These are phyloP conservation scores for Octomys mimax DNA, from an alignment of 2,797 vertebrate genomes.

Conservation along the genomic window DNA sequence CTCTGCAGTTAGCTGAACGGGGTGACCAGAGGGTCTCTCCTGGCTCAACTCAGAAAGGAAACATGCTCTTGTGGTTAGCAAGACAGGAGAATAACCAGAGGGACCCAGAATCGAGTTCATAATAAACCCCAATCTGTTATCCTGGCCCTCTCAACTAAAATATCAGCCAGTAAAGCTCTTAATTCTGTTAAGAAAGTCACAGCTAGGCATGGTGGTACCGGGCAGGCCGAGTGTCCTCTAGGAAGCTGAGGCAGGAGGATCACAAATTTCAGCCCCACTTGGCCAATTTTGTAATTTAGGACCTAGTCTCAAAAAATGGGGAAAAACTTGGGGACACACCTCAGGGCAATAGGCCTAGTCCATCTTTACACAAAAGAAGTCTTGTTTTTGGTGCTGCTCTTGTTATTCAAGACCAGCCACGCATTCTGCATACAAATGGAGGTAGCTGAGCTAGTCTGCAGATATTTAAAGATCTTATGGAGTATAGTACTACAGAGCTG, in stretches of 20 bases:
- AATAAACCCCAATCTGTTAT: not conserved
- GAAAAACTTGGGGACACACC: not conserved
- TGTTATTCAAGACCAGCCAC: not conserved
- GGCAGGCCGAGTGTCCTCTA: not conserved
- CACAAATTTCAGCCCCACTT: not conserved
- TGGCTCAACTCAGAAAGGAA: not conserved
- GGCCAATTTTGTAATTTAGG: not conserved
- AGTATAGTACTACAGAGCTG: not conserved
- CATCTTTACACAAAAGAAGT: not conserved
- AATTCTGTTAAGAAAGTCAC: not conserved
- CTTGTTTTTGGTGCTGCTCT: not conserved
- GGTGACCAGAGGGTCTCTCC: not conserved
- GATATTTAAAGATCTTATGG: conserved; percentile 24
- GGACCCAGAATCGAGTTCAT: not conserved
- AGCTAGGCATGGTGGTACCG: not conserved
- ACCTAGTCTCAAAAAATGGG: not conserved
- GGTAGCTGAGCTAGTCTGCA: not conserved
- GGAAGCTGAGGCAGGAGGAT: not conserved
- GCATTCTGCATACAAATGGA: not conserved
- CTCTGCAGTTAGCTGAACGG: not conserved
- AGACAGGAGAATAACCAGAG: not conserved
- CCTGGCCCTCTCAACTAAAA: conserved; percentile 1
- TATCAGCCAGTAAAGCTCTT: not conserved
- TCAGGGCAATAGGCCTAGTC: not conserved
- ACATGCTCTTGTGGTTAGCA: conserved; percentile 31